A percentile compares a stretch with the other conserved stretches of the same genome.
Conservation (phyloP, 2,797 vertebrate species). For the Spheniscus humboldti region DNA sequence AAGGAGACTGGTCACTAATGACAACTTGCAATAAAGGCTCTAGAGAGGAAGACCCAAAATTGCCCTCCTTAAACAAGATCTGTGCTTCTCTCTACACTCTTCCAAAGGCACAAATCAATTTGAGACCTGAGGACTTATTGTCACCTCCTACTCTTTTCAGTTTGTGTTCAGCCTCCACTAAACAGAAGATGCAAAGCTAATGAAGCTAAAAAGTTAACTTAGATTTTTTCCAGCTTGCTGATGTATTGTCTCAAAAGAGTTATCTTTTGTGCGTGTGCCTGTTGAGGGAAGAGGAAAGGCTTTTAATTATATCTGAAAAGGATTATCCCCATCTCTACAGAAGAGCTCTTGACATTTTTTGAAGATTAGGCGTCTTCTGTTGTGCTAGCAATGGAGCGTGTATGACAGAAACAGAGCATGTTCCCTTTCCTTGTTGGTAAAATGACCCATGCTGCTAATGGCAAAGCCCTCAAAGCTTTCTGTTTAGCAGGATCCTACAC, state of each 20-base stretch:
- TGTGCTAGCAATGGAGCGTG: not conserved
- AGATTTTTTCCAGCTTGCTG: not conserved
- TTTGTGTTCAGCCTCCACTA: not conserved
- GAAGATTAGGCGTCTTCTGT: conserved; percentile 11
- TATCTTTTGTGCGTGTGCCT: not conserved
- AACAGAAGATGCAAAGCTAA: not conserved
- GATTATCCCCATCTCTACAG: not conserved
- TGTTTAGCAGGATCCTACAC: conserved; percentile 25
- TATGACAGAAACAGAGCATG: not conserved
- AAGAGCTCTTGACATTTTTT: conserved; percentile 38
- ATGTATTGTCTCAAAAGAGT: not conserved
- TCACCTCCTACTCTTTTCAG: not conserved
- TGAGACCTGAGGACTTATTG: not conserved
- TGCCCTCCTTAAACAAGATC: not conserved
- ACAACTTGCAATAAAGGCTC: not conserved
- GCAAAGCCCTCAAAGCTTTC: conserved; percentile 20
- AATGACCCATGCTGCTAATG: conserved; percentile 28
- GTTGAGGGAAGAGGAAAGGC: not conserved
- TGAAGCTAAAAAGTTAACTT: not conserved
- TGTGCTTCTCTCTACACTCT: not conserved
- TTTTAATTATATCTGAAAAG: conserved; percentile 25
- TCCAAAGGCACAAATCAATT: not conserved
- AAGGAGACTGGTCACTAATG: not conserved
- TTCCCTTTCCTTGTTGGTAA: conserved; percentile 22
- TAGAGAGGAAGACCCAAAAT: not conserved